phyloP scores from a whole-genome alignment of 2,797 vertebrate species.

The Sebastes kiyomatsui region DNA sequence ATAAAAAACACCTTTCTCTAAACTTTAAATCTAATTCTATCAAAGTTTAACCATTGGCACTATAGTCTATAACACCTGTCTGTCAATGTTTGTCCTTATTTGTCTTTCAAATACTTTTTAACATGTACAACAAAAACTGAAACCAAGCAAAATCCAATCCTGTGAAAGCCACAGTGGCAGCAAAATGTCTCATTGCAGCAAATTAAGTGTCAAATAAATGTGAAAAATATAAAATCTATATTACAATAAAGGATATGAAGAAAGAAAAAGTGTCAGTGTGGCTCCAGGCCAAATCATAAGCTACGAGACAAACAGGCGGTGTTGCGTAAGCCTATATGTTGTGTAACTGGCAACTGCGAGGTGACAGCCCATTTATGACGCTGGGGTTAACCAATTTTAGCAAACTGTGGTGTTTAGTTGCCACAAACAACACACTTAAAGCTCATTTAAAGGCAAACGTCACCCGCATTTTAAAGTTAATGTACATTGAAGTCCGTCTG shows the following conservation, averaged over 20 bases:
- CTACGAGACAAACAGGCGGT: conserved; percentile 7
- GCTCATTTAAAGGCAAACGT: conserved; percentile 40
- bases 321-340: conserved; percentile 29
- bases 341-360: conserved; percentile 35
- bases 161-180: not conserved
- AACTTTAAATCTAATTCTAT: not conserved
- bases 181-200: not conserved
- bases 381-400: conserved; percentile 59
- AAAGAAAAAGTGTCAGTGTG: conserved; percentile 1
- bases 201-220: not conserved
- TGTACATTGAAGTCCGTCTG: conserved; percentile 30
- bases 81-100: not conserved
- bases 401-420: conserved; percentile 35
- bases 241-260: not conserved
- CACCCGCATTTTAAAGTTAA: conserved; percentile 14
- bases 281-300: not conserved
- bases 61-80: not conserved
- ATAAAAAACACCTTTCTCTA: not conserved
- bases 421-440: conserved; percentile 57
- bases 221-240: not conserved
- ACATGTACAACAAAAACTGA: not conserved
- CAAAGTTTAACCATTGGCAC: not conserved
- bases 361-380: conserved; percentile 64
- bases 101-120: not conserved
- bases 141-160: not conserved